A percentile compares a stretch with the other conserved stretches of the same genome.
Conservation (phyloP, 2,797 vertebrate species). For the Morelia viridis region DNA sequence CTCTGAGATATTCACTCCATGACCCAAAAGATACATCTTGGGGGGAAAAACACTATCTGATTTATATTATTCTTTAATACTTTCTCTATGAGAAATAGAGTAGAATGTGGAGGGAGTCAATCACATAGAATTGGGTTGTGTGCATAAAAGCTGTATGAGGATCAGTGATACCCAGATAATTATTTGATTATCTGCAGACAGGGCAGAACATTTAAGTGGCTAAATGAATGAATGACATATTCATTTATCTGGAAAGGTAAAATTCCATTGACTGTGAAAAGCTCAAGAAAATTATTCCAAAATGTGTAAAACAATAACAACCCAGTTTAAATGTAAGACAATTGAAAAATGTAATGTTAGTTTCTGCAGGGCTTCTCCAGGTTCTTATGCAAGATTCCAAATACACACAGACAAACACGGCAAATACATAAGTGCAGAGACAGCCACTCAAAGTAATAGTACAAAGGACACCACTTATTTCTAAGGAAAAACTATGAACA, state of each 20-base stretch:
- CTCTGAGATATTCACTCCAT: neutral
- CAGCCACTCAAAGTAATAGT: neutral
- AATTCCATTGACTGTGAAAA: neutral
- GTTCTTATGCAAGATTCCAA: neutral
- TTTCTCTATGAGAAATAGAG: neutral
- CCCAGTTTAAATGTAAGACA: neutral
- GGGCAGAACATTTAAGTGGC: neutral
- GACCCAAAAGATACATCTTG: neutral
- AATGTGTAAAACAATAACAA: neutral
- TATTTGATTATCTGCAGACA: neutral
- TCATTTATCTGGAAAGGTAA: neutral
- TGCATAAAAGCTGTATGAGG: neutral
- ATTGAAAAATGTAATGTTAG: neutral
- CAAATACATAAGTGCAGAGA: neutral
- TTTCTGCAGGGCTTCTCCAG: neutral
- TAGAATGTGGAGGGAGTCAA: neutral
- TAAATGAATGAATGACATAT: neutral
- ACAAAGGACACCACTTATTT: neutral
- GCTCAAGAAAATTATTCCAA: neutral
- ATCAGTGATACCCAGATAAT: neutral
- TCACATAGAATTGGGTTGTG: too few species aligned
- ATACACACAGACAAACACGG: too few species aligned
- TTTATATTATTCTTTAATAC: neutral
- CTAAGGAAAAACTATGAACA: neutral
- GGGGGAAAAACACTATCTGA: neutral